phyloP scores from a whole-genome alignment of 2,888 invertebrate species.

The Pseudanteris insignis region DNA sequence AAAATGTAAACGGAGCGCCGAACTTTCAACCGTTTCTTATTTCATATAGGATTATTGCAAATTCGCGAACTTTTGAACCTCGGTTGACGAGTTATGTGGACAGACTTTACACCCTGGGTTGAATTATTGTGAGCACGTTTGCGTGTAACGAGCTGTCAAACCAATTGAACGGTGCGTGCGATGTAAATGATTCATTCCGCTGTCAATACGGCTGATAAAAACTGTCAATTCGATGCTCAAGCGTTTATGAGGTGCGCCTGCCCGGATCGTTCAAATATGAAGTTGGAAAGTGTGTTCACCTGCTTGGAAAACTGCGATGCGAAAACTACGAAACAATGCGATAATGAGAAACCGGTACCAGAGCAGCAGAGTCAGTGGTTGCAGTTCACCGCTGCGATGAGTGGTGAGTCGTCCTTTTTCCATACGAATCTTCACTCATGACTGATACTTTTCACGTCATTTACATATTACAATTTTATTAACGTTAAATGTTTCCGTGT shows the following conservation, averaged over 20 bases:
- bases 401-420: conserved; percentile 52
- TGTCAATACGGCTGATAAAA: conserved; percentile 1
- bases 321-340: conserved; percentile 39
- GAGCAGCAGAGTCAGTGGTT: conserved; percentile 51
- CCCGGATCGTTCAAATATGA: too few relatives aligned
- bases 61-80: conserved; percentile 17
- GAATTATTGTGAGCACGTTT: too few relatives aligned
- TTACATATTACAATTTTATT: too few relatives aligned
- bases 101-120: too few relatives aligned
- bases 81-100: too few relatives aligned
- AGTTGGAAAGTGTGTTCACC: conserved; percentile 37
- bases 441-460: too few relatives aligned
- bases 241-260: neutral
- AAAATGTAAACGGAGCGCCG: conserved; percentile 20
- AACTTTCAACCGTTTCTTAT: conserved; percentile 34
- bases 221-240: neutral
- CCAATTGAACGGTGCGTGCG: too few relatives aligned
- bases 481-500: too few relatives aligned
- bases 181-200: conserved; percentile 37
- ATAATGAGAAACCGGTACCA: conserved; percentile 42
- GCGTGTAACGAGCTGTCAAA: too few relatives aligned
- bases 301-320: conserved; percentile 34
- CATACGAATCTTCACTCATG: too few relatives aligned
- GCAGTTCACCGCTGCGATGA: conserved; percentile 52
- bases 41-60: conserved; percentile 17